Evolutionary conservation across 2,888 invertebrate genomes (phyloP).

Genomic region (Polydrusus cervinus): DNA sequence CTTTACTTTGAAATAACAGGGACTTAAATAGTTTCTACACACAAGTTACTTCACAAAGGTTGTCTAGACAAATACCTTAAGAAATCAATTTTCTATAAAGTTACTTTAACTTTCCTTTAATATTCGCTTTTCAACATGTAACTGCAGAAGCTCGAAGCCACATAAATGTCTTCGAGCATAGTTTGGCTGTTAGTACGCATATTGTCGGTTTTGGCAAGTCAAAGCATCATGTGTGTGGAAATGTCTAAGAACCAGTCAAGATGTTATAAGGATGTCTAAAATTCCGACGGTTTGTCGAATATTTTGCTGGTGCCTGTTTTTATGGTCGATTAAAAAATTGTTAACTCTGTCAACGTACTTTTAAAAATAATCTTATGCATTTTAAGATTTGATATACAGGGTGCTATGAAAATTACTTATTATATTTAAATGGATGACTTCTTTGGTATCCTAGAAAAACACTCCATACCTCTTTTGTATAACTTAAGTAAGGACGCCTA

Average conservation of each 20-base stretch:
- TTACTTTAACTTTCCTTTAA: slow-evolving; percentile 39
- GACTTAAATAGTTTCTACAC: neutral
- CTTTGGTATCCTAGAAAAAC: too few relatives aligned
- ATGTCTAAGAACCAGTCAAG: slow-evolving; percentile 33
- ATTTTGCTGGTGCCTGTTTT: slow-evolving; percentile 1
- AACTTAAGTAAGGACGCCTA: too few relatives aligned
- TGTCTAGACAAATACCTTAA: slow-evolving; percentile 24
- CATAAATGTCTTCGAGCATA: slow-evolving; percentile 52
- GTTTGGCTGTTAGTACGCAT: slow-evolving; percentile 47
- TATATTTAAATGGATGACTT: too few relatives aligned
- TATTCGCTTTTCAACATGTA: slow-evolving; percentile 45
- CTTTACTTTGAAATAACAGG: neutral
- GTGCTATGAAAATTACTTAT: too few relatives aligned
- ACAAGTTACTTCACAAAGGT: slow-evolving; percentile 15
- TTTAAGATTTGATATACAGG: too few relatives aligned
- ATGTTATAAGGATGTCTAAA: slow-evolving; percentile 23
- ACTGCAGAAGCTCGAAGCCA: slow-evolving; percentile 49
- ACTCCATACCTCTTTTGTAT: too few relatives aligned
- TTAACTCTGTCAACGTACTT: too few relatives aligned
- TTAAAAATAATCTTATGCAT: too few relatives aligned
- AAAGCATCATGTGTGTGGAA: slow-evolving; percentile 33
- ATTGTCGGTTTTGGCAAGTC: slow-evolving; percentile 45
- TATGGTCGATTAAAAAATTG: neutral
- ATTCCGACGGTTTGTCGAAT: slow-evolving; percentile 35
- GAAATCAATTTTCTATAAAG: slow-evolving; percentile 46